These are phyloP conservation scores for Pandemis cinnamomeana DNA, from an alignment of 2,888 invertebrate species.

Conservation along the genomic window DNA sequence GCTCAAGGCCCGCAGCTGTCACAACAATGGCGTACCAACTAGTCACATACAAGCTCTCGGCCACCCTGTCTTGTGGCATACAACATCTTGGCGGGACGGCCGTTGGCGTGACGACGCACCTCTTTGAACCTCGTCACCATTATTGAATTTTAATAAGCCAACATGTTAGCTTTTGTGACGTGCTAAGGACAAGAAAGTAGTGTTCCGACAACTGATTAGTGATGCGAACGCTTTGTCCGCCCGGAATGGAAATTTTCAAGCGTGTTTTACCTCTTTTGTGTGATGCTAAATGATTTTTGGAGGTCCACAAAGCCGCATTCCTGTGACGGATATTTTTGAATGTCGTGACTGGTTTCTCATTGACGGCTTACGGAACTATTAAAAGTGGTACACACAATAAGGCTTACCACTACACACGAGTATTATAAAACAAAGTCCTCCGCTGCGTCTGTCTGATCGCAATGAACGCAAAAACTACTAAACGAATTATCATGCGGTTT, in stretches of 20 bases:
- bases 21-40: constrained; percentile 36
- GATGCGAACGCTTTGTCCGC: constrained; percentile 39
- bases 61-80: constrained; percentile 38
- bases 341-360: constrained; percentile 32
- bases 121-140: constrained; percentile 55
- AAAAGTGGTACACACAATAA: constrained; percentile 8
- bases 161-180: constrained; percentile 39
- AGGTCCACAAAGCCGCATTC: constrained; percentile 36
- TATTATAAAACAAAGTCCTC: too few relatives aligned
- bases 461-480: too few relatives aligned
- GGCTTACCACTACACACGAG: too few relatives aligned
- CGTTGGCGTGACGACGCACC: constrained; percentile 47
- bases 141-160: constrained; percentile 52
- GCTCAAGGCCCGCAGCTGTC: constrained; percentile 29
- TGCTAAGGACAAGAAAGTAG: constrained; percentile 36
- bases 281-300: constrained; percentile 11
- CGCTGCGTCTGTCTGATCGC: too few relatives aligned
- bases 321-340: constrained; percentile 23
- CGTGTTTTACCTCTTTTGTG: constrained; percentile 34
- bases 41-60: constrained; percentile 8
- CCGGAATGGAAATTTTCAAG: constrained; percentile 31
- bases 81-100: constrained; percentile 41
- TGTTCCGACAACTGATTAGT: constrained; percentile 36
- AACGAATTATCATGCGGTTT: too few relatives aligned
- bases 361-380: constrained; percentile 31